Base-by-base conservation (phyloP, 2,797 vertebrate species). In the Antrozous pallidus region DNA sequence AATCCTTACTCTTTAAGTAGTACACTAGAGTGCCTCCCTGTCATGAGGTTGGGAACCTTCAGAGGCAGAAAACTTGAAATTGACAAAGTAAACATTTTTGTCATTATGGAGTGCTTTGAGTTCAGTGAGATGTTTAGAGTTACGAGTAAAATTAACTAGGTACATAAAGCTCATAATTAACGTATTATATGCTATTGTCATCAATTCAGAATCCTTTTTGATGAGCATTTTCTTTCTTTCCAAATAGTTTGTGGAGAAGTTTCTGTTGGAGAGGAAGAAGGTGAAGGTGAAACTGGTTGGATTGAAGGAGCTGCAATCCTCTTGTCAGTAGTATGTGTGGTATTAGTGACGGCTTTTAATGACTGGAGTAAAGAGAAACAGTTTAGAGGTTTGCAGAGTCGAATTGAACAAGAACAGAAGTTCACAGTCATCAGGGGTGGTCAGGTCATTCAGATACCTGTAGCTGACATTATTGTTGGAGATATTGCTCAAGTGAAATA, bases 301-400 rank as follows among this genome's bases (percentile, higher is more conserved):
- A 99, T 99, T 95, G 99, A 99, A 98, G 99, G 99, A 86, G 99
- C 98, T 22, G 99, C 99, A 86, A 99, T 99, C 97, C 99, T 99
- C 67, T 97, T 99, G 69, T 99, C 99, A 16, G 99, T 99, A 70
- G 98, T 99, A 95, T 99, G 99, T 88, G 99, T 99, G 97, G 99
- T 99, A 84, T 98, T 99, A 97, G 99, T 99, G 96, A 99, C 99
- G 5, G 99, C 99, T 86, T 99, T 99, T 97, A 99, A 99, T 90
- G 99, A 99, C 98, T 99, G 99, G 99, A 99, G 99, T 98, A 99
- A 99, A 98, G 99, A 99, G 96, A 99, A 99, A 96, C 99, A 99
- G 95, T 99, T 99, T 80, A 98, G 99, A 94, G 99, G 99, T 93
- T 98, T 99, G 98, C 99, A 99, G 98, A 99, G 98, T 98, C 99